Evolutionary conservation across 1,140 invertebrate genomes (phyloP).

Genomic region (Cydia pomonella): DNA sequence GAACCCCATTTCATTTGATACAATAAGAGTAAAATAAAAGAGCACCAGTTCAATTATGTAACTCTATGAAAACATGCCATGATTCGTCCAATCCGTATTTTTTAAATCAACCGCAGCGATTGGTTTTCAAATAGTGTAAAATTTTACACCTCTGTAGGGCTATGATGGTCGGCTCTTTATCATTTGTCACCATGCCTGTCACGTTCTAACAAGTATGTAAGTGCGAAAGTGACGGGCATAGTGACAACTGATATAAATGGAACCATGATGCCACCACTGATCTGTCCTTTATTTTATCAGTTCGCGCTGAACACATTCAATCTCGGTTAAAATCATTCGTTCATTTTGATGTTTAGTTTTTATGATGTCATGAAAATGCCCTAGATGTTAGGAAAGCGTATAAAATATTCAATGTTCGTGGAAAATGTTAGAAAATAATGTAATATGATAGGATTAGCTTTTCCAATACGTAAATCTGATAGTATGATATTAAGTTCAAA

Average conservation of each 20-base stretch:
- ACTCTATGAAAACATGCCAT: background rate
- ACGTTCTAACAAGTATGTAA: too few relatives aligned
- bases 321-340: background rate
- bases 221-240: too few relatives aligned
- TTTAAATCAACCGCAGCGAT: background rate
- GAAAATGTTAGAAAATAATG: background rate
- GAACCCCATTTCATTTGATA: background rate
- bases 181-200: too few relatives aligned
- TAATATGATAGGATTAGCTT: background rate
- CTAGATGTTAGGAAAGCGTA: too few relatives aligned
- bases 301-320: background rate
- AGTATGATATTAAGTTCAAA: background rate
- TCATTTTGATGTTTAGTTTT: background rate
- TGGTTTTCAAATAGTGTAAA: background rate
- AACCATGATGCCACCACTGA: too few relatives aligned
- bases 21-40: slow-evolving; percentile 2
- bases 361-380: too few relatives aligned
- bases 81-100: background rate
- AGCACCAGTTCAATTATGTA: background rate
- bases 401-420: background rate
- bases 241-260: too few relatives aligned
- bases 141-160: too few relatives aligned
- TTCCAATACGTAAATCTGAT: background rate
- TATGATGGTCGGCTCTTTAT: too few relatives aligned
- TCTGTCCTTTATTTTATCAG: background rate